Evolutionary conservation across 2,888 invertebrate genomes (phyloP), one percentile per base, ranked within the genome.

Genomic region (Drosophila prostipennis): DNA sequence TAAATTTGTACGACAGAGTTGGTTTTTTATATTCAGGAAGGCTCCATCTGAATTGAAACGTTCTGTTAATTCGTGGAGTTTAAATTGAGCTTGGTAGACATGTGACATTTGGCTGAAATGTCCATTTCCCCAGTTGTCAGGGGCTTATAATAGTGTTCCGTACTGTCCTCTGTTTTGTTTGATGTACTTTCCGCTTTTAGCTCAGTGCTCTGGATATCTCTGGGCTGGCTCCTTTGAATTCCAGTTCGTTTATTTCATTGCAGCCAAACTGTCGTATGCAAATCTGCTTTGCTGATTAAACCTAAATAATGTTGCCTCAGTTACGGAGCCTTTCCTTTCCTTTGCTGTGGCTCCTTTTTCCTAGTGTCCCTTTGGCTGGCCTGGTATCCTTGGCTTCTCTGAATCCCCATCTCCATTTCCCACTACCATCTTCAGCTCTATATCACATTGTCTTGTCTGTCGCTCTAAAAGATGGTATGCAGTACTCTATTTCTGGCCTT

Each of bases 261-360:
- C 72, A 70, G 57, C 72, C 72, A 69, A 70, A 68, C 74, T 71
- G 80, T 81, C 72, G 73, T 75, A 84, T 83, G 83, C 78, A 83
- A 85, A 84, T 84, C 85, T 81, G 78, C 74, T 79, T 79, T 83
- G 72, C 83, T 84, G 83, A 84, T 84, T 84, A 84, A 85, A 85
- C 83, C 81, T 78, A 81, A 82, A 82, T 82, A 82, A 82, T 81
- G 81, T 80, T 72, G 78, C 72, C 53, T 67, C 53, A 39, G 59
- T 49, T 61, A 53, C 48, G 55, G 36, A 72, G 73, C 53, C 72
- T 63, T 68, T 74, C 76, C 74, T 76, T 81, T 79, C 13, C 34
- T 11, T 3, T 34, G 76, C 78, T 64, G 70, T 61, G 79, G 73
- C 77, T 73, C 51, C 36, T 42, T 49, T 58, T 58, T 26, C 48